Evolutionary conservation across 2,797 vertebrate species (phyloP), one percentile per base, ranked within the genome.

Genomic region (Darevskia nairensis): DNA sequence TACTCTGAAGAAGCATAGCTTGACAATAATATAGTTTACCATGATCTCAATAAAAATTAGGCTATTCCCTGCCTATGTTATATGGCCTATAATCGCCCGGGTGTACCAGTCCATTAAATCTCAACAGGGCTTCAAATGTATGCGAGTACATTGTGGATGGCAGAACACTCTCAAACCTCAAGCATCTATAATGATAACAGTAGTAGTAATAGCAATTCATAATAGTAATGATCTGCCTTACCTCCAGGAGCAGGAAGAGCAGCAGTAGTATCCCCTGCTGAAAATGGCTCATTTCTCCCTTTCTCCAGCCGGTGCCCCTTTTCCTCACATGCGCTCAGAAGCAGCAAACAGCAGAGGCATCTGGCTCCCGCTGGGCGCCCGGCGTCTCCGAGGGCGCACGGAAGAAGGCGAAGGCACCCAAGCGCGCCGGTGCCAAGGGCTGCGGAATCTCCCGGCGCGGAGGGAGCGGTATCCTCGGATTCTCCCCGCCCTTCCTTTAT

Each of bases 181-280:
- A 84, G 46, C 71, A 3, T 15, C 27, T 77, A 6, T 27, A 15
- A 15, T 13, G 27, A 25, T 1, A 39, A 1, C 2, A 35, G 19
- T 6, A n/a, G 21, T 35, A 8, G 3, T 8, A 6, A 17, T n/a
- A 29, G 11, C n/a, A 32, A 80, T 2, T 3, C 10, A 11, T 3
- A 50, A 1, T 4, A 15, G 15, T 15, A 15, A 13, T 15, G 50
- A 15, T 55, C 50, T 15, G 50, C 1, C 93, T 94, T 89, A 95
- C 95, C 95, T 94, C 91, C 90, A 93, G 92, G 66, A 94, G 87
- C 78, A 95, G 89, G 59, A 17, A 29, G 19, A 89, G 71, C 55
- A 85, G 19, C 25, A 84, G 1, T 8, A 75, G 25, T 15, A 50
- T 23, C 72, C 78, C 77, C 59, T n/a, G 88, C 68, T 92, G 91